Evolutionary conservation across 1,140 invertebrate genomes (phyloP).

Genomic region (Drosophila eugracilis): DNA sequence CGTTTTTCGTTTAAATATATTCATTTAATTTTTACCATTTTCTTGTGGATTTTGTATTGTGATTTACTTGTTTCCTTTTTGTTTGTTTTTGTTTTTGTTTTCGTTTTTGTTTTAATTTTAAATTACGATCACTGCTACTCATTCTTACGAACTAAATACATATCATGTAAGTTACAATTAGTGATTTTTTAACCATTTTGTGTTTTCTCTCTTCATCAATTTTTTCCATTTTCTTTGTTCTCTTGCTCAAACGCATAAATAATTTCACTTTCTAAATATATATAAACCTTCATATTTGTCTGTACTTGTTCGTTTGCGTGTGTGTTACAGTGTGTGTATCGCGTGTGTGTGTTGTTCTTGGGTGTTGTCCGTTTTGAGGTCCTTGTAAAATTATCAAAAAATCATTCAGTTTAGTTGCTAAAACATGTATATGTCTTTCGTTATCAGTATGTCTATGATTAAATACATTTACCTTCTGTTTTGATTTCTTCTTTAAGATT

Average conservation of each 20-base stretch:
- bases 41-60: conserved; percentile 34
- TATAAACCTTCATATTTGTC: conserved; percentile 76
- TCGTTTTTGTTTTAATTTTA: conserved; percentile 68
- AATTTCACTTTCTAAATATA: conserved; percentile 81
- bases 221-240: conserved; percentile 41
- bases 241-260: conserved; percentile 79
- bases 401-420: conserved; percentile 74
- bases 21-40: conserved; percentile 46
- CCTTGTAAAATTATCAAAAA: conserved; percentile 83
- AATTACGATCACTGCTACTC: conserved; percentile 82
- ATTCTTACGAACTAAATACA: conserved; percentile 75
- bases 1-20: conserved; percentile 69
- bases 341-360: conserved; percentile 27
- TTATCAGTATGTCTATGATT: conserved; percentile 51
- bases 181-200: conserved; percentile 48
- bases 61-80: conserved; percentile 26
- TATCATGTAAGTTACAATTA: conserved; percentile 77
- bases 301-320: conserved; percentile 42
- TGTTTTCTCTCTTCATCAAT: conserved; percentile 31
- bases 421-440: conserved; percentile 64
- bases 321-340: conserved; percentile 36
- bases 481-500: conserved; percentile 61
- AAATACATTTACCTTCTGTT: conserved; percentile 54
- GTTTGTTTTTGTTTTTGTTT: conserved; percentile 63
- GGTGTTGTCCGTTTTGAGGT: conserved; percentile 25